phyloP scores from a whole-genome alignment of 2,888 invertebrate genomes.

The Drosophila testacea region DNA sequence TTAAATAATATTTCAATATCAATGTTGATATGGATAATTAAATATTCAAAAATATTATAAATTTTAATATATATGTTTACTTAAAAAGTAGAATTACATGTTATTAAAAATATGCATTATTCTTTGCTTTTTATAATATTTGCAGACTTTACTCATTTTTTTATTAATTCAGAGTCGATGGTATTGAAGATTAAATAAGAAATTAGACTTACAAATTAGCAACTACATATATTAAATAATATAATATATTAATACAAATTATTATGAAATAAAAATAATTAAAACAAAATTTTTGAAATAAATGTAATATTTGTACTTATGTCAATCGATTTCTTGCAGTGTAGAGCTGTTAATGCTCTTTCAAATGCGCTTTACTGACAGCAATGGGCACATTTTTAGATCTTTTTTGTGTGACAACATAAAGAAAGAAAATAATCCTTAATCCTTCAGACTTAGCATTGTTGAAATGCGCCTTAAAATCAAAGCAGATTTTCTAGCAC shows the following conservation, averaged over 20 bases:
- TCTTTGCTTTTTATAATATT: no score
- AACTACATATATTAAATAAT: not conserved
- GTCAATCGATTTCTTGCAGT: slow-evolving; percentile 5
- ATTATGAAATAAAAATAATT: no score
- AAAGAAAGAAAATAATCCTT: not conserved
- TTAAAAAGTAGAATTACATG: no score
- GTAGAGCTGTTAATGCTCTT: slow-evolving; percentile 5
- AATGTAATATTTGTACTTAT: not conserved
- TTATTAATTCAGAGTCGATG: no score
- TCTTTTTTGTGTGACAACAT: slow-evolving; percentile 12
- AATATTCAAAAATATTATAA: no score
- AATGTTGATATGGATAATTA: no score
- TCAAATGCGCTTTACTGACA: slow-evolving; percentile 30
- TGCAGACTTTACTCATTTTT: no score
- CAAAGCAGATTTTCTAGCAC: slow-evolving; percentile 8
- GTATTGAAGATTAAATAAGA: no score
- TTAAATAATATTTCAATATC: not conserved
- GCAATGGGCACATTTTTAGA: slow-evolving; percentile 50
- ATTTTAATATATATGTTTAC: no score
- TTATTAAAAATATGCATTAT: no score
- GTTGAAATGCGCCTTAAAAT: slow-evolving; percentile 10
- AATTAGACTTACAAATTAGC: no score
- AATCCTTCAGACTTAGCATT: slow-evolving; percentile 15
- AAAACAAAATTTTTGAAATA: no score
- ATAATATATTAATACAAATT: not conserved